Evolutionary conservation across 2,888 invertebrate genomes (phyloP).

Genomic region (Cheilosia pagana): DNA sequence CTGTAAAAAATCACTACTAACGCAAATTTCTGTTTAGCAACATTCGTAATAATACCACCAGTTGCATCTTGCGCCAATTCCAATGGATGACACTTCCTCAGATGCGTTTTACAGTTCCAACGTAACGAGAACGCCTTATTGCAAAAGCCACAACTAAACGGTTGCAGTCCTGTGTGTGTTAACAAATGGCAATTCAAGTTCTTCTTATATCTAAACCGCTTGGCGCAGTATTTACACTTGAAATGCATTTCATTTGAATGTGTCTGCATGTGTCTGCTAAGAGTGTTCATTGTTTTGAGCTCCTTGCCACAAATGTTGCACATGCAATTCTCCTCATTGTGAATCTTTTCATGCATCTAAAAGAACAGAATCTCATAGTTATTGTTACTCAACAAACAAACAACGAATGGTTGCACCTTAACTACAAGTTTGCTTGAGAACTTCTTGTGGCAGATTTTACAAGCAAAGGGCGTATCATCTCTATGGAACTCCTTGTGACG

Average conservation of each 20-base stretch:
- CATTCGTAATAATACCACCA: conserved; percentile 20
- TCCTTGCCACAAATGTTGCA: conserved; percentile 46
- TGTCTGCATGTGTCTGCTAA: conserved; percentile 43
- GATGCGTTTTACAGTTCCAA: conserved; percentile 48
- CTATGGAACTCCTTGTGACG: conserved; percentile 62
- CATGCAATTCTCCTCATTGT: neutral
- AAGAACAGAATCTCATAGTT: neutral
- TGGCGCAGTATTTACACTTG: conserved; percentile 35
- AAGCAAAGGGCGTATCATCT: conserved; percentile 53
- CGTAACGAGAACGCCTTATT: conserved; percentile 45
- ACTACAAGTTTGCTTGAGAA: conserved; percentile 59
- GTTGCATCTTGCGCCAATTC: conserved; percentile 26
- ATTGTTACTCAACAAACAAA: too few relatives aligned
- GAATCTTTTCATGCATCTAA: conserved; percentile 54
- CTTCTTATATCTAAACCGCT: conserved; percentile 47
- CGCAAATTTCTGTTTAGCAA: conserved; percentile 57
- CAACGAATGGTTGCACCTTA: conserved; percentile 6
- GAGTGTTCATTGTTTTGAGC: conserved; percentile 48
- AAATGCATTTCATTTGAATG: conserved; percentile 36
- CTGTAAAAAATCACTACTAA: neutral
- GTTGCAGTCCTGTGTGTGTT: conserved; percentile 44
- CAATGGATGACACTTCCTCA: conserved; percentile 27
- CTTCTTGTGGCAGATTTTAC: conserved; percentile 36
- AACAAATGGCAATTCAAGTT: conserved; percentile 42
- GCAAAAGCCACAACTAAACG: conserved; percentile 49